Evolutionary conservation across 2,113 vertebrate genomes (phyloP).

Genomic region (Catharus minimus): DNA sequence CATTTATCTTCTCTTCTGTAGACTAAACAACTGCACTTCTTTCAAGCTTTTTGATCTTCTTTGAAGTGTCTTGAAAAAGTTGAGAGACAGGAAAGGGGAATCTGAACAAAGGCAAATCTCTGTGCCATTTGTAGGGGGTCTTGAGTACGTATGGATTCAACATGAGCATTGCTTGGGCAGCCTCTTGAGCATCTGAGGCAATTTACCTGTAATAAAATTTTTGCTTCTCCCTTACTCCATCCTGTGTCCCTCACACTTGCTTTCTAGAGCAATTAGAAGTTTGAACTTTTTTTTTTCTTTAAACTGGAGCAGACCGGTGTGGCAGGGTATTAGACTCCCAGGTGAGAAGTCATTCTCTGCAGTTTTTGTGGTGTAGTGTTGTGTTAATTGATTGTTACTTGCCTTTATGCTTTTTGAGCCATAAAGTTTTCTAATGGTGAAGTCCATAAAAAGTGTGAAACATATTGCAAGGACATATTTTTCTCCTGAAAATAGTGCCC

Average conservation of each 20-base stretch:
- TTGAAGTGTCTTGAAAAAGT: slow-evolving; percentile 38
- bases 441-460: background rate
- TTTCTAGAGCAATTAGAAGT: background rate
- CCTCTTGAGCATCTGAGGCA: background rate
- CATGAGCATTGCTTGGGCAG: background rate
- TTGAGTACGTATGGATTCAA: background rate
- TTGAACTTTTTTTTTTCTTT: background rate
- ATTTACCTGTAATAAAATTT: background rate
- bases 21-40: slow-evolving; percentile 37
- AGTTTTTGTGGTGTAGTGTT: background rate
- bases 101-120: background rate
- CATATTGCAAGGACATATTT: background rate
- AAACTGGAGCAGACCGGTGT: background rate
- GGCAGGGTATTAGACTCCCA: background rate
- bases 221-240: background rate
- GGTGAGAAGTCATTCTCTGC: background rate
- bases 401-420: background rate
- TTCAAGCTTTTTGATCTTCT: slow-evolving; percentile 41
- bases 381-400: background rate
- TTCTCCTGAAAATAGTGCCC: background rate
- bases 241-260: background rate
- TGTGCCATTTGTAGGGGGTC: background rate
- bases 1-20: slow-evolving; percentile 7
- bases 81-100: slow-evolving; percentile 7
- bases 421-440: background rate